Conservation (phyloP, 2,888 invertebrate genomes). For the Empis livida region DNA sequence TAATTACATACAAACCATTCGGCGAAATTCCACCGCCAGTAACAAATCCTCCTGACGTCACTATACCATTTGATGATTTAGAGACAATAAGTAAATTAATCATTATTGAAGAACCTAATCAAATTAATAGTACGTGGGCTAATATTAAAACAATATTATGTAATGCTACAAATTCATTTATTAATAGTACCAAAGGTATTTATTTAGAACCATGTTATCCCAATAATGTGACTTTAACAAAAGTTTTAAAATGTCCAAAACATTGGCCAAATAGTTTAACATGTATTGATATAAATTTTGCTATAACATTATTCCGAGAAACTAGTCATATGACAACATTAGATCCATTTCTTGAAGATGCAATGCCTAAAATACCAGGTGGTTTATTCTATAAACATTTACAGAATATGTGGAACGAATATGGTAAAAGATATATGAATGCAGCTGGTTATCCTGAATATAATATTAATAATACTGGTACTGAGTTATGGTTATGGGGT, state of each 20-base stretch:
- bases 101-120: slow-evolving; percentile 7
- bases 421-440: slow-evolving; percentile 9
- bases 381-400: slow-evolving; percentile 8
- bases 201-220: slow-evolving; percentile 9
- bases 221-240: slow-evolving; percentile 13
- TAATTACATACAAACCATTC: slow-evolving; percentile 11
- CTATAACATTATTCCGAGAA: slow-evolving; percentile 10
- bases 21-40: slow-evolving; percentile 6
- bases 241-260: slow-evolving; percentile 13
- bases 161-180: slow-evolving; percentile 10
- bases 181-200: slow-evolving; percentile 2
- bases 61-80: slow-evolving; percentile 10
- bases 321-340: background rate
- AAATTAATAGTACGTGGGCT: slow-evolving; percentile 13
- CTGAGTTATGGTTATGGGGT: slow-evolving; percentile 14
- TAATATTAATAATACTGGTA: slow-evolving; percentile 9
- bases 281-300: slow-evolving; percentile 14
- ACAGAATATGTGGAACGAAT: slow-evolving; percentile 11
- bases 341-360: slow-evolving; percentile 12
- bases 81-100: slow-evolving; percentile 9
- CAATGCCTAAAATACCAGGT: slow-evolving; percentile 9
- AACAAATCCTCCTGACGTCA: slow-evolving; percentile 12
- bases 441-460: slow-evolving; percentile 10
- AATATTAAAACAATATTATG: slow-evolving; percentile 12
- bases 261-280: slow-evolving; percentile 13